Conservation (phyloP, 2,888 invertebrate species). For the Piscicola geometra region DNA sequence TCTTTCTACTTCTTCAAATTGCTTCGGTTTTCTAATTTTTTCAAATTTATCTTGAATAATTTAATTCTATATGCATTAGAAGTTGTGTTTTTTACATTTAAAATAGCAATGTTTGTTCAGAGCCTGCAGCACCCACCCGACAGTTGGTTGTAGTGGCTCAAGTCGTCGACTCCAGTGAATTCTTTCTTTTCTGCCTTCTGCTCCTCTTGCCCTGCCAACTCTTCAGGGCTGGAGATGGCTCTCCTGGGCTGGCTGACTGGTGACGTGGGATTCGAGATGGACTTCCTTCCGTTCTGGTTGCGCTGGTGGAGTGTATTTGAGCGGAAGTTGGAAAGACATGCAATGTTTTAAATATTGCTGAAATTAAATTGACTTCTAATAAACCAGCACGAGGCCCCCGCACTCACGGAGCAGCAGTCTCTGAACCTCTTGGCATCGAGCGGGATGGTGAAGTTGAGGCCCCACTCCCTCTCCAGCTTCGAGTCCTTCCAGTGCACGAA, state of each 20-base stretch:
- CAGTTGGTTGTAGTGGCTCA: neutral
- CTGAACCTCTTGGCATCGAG: slow-evolving; percentile 91
- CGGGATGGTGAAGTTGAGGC: slow-evolving; percentile 92
- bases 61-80: no score
- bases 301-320: neutral
- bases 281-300: slow-evolving; percentile 64
- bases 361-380: neutral
- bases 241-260: slow-evolving; percentile 58
- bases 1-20: no score
- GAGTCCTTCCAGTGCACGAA: slow-evolving; percentile 98
- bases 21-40: no score
- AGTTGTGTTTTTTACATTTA: no score
- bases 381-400: neutral
- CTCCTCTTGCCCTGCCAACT: slow-evolving; percentile 41
- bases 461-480: slow-evolving; percentile 77
- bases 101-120: no score
- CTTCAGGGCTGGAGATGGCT: slow-evolving; percentile 47
- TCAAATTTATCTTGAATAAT: no score
- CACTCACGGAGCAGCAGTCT: slow-evolving; percentile 54
- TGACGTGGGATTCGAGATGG: slow-evolving; percentile 88
- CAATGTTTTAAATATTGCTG: neutral
- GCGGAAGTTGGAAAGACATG: neutral
- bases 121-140: no score
- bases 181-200: slow-evolving; percentile 32
- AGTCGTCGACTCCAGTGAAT: neutral